Evolutionary conservation across 2,797 vertebrate genomes (phyloP), one percentile per base, ranked within the genome.

Genomic region (Sebastes kiyomatsui): DNA sequence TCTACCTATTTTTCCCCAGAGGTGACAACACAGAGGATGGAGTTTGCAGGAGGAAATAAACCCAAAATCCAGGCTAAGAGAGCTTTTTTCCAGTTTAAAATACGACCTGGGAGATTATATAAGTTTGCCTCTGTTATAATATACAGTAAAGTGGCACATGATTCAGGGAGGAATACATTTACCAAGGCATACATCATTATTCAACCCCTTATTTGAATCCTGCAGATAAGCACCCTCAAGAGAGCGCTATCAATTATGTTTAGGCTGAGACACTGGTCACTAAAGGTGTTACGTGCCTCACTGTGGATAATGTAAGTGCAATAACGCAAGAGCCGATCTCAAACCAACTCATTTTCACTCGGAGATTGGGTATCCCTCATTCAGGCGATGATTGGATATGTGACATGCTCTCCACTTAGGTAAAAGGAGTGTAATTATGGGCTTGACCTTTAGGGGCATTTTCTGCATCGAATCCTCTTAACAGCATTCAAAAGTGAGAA

Each of bases 381-480:
- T 82, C 78, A 80, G 71, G 33, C 23, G 9, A 75, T 90, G 86
- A 92, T 91, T 91, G 77, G 84, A 89, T 91, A 90, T 82, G 80
- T 81, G 84, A 82, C 85, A 83, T 33, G 67, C 78, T 87, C 77
- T 86, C 66, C 79, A 87, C 87, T 88, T 85, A 84, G 70, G 83
- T 89, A 91, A 87, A 90, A 91, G 55, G 33, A 80, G 66, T 80
- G 83, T 86, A 91, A 93, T 93, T 90, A 92, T 80, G 75, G 77
- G 30, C 58, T 86, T 90, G 87, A 90, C 91, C 91, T 91, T 92
- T 79, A 25, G 28, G 83, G 82, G 81, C 82, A 87, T 67, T 88
- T 75, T 68, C 67, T 73, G 80, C 52, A 80, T 67, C 4, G 22
- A 65, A 84, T 87, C 68, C 73, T 75, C 78, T 81, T 83, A 85